A percentile compares a stretch with the other conserved stretches of the same genome.
These are phyloP conservation scores for Epizoanthus fatuus DNA, from an alignment of 92 coral and sea anemone genomes.

Conservation along the genomic window DNA sequence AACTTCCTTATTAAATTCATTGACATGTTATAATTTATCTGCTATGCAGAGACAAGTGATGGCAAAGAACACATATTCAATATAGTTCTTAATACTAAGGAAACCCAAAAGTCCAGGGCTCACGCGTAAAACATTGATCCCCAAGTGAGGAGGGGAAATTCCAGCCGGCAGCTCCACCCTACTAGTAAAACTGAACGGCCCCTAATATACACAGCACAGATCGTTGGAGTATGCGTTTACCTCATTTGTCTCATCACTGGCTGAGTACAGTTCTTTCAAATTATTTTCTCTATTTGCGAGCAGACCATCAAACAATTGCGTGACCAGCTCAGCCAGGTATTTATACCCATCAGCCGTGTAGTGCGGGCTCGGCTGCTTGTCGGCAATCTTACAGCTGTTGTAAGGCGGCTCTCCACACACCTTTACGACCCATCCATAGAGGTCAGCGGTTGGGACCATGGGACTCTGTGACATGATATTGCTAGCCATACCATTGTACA, in stretches of 20 bases:
- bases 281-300: conserved; percentile 19
- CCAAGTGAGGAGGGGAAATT: too few species aligned
- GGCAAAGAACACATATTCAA: too few species aligned
- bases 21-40: too few species aligned
- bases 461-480: conserved; percentile 65
- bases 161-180: not conserved
- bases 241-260: not conserved
- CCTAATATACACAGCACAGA: too few species aligned
- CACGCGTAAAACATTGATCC: too few species aligned
- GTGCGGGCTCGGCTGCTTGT: conserved; percentile 77
- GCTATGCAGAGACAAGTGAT: too few species aligned
- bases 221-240: not conserved
- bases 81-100: too few species aligned
- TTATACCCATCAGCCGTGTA: conserved; percentile 73
- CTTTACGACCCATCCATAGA: conserved; percentile 73
- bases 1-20: too few species aligned
- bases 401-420: conserved; percentile 77
- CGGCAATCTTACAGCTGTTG: conserved; percentile 62
- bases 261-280: not conserved
- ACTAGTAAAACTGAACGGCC: not conserved
- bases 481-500: too few species aligned
- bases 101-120: too few species aligned
- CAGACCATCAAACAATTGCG: conserved; percentile 32
- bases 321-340: conserved; percentile 68
- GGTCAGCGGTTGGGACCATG: conserved; percentile 65